Evolutionary conservation across 1,140 invertebrate species (phyloP), one percentile per base, ranked within the genome.

Genomic region (Riptortus pedestris): DNA sequence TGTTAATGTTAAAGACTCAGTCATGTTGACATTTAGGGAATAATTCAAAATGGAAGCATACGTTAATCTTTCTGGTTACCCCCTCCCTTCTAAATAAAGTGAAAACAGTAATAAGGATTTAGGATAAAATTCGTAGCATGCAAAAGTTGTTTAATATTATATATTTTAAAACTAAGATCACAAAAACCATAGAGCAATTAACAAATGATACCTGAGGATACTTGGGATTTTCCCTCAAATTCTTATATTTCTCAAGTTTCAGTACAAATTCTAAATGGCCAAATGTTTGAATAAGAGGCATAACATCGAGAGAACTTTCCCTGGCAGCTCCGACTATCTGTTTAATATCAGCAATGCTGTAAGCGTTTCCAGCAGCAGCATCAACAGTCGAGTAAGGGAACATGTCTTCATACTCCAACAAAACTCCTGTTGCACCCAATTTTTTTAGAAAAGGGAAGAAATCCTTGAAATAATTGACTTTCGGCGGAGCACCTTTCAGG

Each of bases 271-370:
- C 83, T 45, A 83, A 66, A 74, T 87, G 85, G 16, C 85, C 85
- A 73, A 87, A 86, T 16, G 85, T 85, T 70, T 87, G 85, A 12
- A 87, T 76, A 2, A 87, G 71, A 14, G 85, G 85, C 64, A 87
- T 85, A 2, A 87, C 77, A 66, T 82, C 77, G 11, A 72, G 33
- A 33, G 31, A 43, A 45, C 51, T 66, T 47, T 65, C 61, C n/a
- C 62, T 63, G 16, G 66, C 66, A 11, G 27, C 18, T 60, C 59
- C 29, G 11, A 67, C 26, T 2, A 67, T 58, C 18, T 43, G 26
- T 7, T 59, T 18, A 4, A 67, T 60, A 43, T 67, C 66, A 12
- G 18, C 27, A 43, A 73, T 63, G 24, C 73, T 71, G 67, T 80
- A 80, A 27, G 76, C 72, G 65, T 78, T 76, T 20, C 65, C 66